A percentile compares a stretch with the other conserved stretches of the same genome.
These are phyloP conservation scores for Onychostoma macrolepis DNA, from an alignment of 2,113 vertebrate species.

Conservation along the genomic window DNA sequence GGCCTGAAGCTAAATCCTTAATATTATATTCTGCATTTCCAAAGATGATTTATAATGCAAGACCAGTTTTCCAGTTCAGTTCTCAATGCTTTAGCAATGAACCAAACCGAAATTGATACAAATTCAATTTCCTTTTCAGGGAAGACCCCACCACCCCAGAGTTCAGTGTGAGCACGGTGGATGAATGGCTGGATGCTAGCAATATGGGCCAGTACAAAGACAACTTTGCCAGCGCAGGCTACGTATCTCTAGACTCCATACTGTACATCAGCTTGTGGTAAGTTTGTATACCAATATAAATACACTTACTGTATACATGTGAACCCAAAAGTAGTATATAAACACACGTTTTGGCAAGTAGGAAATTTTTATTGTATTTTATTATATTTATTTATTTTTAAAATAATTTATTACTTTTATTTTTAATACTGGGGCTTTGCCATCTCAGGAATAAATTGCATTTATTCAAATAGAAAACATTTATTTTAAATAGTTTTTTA, in stretches of 20 bases:
- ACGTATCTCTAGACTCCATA: conserved; percentile 81
- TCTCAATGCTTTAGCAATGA: background rate
- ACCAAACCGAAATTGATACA: background rate
- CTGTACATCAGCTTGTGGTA: conserved; percentile 82
- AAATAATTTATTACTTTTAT: background rate
- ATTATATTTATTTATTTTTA: background rate
- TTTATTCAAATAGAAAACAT: background rate
- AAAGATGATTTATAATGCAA: background rate
- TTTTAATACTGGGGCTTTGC: background rate
- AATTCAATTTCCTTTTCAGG: conserved; percentile 58
- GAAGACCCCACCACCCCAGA: conserved; percentile 78
- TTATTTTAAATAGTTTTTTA: no score
- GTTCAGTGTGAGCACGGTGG: conserved; percentile 78
- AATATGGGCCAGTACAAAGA: conserved; percentile 85
- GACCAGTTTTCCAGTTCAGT: background rate
- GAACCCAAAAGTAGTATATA: background rate
- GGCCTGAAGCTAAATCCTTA: background rate
- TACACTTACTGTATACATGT: background rate
- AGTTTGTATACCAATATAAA: background rate
- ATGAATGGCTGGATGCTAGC: conserved; percentile 82
- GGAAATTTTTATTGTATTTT: background rate
- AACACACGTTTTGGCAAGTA: background rate
- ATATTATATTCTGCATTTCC: background rate
- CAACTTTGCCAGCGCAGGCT: conserved; percentile 80
- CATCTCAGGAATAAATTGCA: background rate